Conservation (phyloP, 2,888 invertebrate species). For the Baronia brevicornis region DNA sequence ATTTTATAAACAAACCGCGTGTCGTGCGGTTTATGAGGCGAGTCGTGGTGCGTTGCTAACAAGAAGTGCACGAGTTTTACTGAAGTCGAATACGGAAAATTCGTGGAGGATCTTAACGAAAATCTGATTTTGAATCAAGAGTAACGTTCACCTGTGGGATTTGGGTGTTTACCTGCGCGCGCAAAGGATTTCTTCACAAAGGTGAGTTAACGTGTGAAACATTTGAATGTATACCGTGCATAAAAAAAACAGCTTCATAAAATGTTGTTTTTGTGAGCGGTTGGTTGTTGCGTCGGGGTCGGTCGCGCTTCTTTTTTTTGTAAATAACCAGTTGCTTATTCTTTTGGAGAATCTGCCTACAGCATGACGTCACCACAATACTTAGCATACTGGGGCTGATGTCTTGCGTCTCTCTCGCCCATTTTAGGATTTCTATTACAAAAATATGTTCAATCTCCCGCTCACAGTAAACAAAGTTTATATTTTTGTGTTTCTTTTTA, state of each 20-base stretch:
- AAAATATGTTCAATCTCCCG: no score
- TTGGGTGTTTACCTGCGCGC: constrained; percentile 70
- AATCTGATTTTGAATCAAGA: constrained; percentile 47
- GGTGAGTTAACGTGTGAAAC: constrained; percentile 41
- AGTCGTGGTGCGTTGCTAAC: constrained; percentile 46
- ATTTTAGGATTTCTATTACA: constrained; percentile 20
- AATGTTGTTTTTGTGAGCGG: constrained; percentile 24
- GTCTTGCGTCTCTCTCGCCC: constrained; percentile 44
- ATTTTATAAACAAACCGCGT: constrained; percentile 68
- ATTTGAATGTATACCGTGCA: constrained; percentile 22
- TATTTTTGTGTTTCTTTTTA: constrained; percentile 12
- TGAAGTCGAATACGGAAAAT: constrained; percentile 24
- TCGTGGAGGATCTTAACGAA: constrained; percentile 27
- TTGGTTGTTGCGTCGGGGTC: constrained; percentile 17
- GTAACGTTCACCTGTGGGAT: constrained; percentile 71
- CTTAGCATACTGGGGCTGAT: constrained; percentile 34
- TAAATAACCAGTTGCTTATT: constrained; percentile 38
- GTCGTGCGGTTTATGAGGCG: constrained; percentile 44
- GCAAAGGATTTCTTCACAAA: constrained; percentile 61
- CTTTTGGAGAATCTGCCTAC: constrained; percentile 34
- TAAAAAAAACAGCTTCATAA: constrained; percentile 28
- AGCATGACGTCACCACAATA: constrained; percentile 47
- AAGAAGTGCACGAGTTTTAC: constrained; percentile 41
- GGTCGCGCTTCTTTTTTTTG: constrained; percentile 27
- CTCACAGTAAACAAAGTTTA: constrained; percentile 15